Evolutionary conservation across 2,888 invertebrate species (phyloP).

Genomic region (Trilocha varians): DNA sequence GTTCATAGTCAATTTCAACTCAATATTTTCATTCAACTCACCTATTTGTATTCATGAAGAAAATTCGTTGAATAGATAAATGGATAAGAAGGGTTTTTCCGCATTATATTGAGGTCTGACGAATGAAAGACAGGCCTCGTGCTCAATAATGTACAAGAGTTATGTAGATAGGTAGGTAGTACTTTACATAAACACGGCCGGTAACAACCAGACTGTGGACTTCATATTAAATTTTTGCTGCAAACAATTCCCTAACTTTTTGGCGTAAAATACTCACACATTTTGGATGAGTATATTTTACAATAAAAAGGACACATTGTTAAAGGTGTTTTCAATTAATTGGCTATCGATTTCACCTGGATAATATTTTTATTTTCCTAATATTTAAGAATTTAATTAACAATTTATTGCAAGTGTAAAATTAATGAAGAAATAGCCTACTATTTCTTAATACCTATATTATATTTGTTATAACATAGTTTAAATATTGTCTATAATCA

Average conservation of each 20-base stretch:
- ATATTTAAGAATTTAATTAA: no score
- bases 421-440: no score
- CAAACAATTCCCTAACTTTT: conserved; percentile 5
- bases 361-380: no score
- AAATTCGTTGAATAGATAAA: conserved; percentile 52
- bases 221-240: conserved; percentile 5
- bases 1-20: conserved; percentile 42
- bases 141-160: conserved; percentile 9
- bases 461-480: no score
- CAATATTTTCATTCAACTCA: conserved; percentile 45
- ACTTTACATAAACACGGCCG: conserved; percentile 4
- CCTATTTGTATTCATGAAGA: conserved; percentile 55
- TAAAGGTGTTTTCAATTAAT: no score
- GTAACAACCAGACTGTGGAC: conserved; percentile 2
- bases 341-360: no score
- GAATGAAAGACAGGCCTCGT: conserved; percentile 31
- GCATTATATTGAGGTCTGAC: conserved; percentile 39
- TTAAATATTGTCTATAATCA: no score
- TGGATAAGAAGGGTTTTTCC: conserved; percentile 43
- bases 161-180: conserved; percentile 7
- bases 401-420: no score
- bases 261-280: background rate
- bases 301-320: no score
- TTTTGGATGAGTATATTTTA: no score
- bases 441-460: no score